phyloP scores from a whole-genome alignment of 2,113 vertebrate genomes.

The Zosterops borbonicus region DNA sequence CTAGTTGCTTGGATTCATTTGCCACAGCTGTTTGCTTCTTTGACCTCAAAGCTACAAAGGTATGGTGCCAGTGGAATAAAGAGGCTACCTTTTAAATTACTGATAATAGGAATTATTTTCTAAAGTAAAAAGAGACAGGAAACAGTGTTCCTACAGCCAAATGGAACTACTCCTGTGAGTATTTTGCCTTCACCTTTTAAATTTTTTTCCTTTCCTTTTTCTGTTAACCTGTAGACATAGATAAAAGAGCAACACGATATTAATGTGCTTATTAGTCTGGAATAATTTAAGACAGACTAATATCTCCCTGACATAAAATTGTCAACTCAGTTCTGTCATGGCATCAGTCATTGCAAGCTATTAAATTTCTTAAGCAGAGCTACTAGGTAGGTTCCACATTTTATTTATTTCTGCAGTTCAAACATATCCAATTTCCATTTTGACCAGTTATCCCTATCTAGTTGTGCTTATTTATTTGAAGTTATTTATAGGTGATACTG shows the following conservation, averaged over 20 bases:
- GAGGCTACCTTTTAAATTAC: neutral
- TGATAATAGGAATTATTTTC: neutral
- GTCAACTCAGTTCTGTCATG: conserved; percentile 42
- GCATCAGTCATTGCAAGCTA: conserved; percentile 45
- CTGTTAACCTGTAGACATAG: neutral
- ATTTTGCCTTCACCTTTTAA: neutral
- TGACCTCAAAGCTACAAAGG: conserved; percentile 23
- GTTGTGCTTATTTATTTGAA: conserved; percentile 10
- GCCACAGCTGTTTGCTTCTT: conserved; percentile 32
- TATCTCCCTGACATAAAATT: conserved; percentile 46
- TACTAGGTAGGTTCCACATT: neutral
- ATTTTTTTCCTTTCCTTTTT: neutral
- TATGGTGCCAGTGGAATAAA: neutral
- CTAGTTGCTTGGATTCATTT: conserved; percentile 5
- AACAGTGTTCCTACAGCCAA: neutral
- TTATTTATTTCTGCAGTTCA: conserved; percentile 16
- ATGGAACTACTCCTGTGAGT: neutral
- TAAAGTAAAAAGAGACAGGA: neutral
- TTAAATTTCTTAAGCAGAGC: conserved; percentile 25
- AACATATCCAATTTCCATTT: neutral
- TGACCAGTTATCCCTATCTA: neutral
- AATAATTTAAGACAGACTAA: conserved; percentile 52
- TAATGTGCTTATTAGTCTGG: conserved; percentile 48
- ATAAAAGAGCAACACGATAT: conserved; percentile 1
- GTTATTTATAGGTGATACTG: conserved; percentile 23